phyloP scores from a whole-genome alignment of 2,797 vertebrate species.

The Tolypeutes matacus region DNA sequence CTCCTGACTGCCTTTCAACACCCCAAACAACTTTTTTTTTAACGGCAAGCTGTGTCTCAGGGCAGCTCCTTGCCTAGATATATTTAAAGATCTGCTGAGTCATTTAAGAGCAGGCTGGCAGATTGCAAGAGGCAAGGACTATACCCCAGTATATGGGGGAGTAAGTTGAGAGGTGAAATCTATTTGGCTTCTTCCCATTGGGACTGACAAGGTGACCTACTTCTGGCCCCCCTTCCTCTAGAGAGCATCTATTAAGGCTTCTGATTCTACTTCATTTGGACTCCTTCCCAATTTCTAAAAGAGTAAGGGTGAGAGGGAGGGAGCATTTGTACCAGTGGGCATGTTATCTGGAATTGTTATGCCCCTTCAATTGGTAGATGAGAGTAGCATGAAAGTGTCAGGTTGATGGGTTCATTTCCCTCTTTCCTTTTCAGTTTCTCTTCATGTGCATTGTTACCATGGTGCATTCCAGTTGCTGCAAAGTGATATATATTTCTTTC shows the following conservation, averaged over 20 bases:
- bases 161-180: slow-evolving; percentile 65
- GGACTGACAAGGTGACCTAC: not conserved
- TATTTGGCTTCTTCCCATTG: not conserved
- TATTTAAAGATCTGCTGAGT: slow-evolving; percentile 71
- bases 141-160: not conserved
- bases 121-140: not conserved
- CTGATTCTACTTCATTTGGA: slow-evolving; percentile 53
- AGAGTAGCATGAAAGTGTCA: not conserved
- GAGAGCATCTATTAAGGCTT: slow-evolving; percentile 42
- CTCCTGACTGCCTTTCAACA: slow-evolving; percentile 41
- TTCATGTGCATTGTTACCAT: not conserved
- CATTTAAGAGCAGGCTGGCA: slow-evolving; percentile 3
- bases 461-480: not conserved
- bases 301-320: not conserved
- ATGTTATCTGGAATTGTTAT: slow-evolving; percentile 13
- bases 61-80: slow-evolving; percentile 47
- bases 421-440: slow-evolving; percentile 43
- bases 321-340: not conserved
- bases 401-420: not conserved
- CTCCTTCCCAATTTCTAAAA: slow-evolving; percentile 43
- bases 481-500: not conserved
- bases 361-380: not conserved
- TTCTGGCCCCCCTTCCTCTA: not conserved
- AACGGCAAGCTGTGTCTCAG: slow-evolving; percentile 53
- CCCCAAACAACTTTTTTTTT: slow-evolving; percentile 45